These are phyloP conservation scores for Perizoma flavofasciatum DNA, from an alignment of 2,888 invertebrate species.

Conservation along the genomic window DNA sequence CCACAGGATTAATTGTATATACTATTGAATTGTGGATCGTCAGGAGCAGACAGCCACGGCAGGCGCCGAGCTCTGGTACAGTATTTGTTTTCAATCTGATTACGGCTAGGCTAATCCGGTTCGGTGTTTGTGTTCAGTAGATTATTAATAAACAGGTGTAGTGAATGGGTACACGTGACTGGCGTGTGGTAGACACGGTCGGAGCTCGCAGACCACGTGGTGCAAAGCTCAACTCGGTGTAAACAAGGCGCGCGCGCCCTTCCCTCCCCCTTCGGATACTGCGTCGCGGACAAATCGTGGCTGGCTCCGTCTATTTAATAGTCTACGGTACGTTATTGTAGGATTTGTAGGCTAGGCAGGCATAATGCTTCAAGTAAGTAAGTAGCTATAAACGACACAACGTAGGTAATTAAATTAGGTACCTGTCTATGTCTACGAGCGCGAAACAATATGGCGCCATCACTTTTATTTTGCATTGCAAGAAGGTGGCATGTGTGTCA, in stretches of 20 bases:
- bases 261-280: slow-evolving; percentile 39
- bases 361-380: no score
- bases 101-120: slow-evolving; percentile 59
- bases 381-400: no score
- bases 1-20: slow-evolving; percentile 43
- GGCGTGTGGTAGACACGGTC: slow-evolving; percentile 50
- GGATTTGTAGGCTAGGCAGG: no score
- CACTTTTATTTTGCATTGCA: no score
- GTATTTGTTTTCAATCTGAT: slow-evolving; percentile 72
- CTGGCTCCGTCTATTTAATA: slow-evolving; percentile 4
- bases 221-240: slow-evolving; percentile 57
- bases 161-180: slow-evolving; percentile 71
- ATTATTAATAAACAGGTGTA: slow-evolving; percentile 49
- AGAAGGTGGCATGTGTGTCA: no score
- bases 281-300: slow-evolving; percentile 28
- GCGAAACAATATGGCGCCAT: no score
- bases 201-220: slow-evolving; percentile 70
- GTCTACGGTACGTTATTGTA: slow-evolving; percentile 1
- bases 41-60: slow-evolving; percentile 70
- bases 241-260: slow-evolving; percentile 63
- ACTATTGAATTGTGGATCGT: slow-evolving; percentile 58
- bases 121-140: slow-evolving; percentile 42
- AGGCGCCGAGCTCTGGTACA: slow-evolving; percentile 78
- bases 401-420: no score
- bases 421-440: no score